A percentile compares a stretch with the other conserved stretches of the same genome.
Conservation (phyloP, 2,113 vertebrate genomes). For the Calyptomena viridis region DNA sequence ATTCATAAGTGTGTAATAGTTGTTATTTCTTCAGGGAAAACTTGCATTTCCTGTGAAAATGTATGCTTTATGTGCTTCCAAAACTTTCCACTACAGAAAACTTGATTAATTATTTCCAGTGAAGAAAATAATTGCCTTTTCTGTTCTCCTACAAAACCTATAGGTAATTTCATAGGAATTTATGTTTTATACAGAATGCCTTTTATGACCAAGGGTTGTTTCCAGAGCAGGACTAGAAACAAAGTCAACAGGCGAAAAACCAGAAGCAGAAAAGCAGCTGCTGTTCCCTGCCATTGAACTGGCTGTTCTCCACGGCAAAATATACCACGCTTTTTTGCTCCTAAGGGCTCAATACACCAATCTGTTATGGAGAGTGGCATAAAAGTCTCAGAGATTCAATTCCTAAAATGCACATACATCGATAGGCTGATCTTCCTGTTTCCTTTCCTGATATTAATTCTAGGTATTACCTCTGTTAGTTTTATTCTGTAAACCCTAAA, state of each 20-base stretch:
- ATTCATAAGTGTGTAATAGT: not conserved
- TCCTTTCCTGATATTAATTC: not conserved
- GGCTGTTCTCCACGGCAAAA: not conserved
- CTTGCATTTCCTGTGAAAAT: not conserved
- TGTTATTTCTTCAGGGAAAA: not conserved
- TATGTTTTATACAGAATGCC: not conserved
- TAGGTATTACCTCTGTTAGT: not conserved
- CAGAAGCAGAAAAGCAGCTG: not conserved
- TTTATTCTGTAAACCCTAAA: not conserved
- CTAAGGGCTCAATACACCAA: not conserved
- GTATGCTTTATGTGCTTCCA: not conserved
- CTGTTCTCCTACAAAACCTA: not conserved
- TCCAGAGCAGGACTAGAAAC: not conserved
- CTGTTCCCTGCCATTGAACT: not conserved
- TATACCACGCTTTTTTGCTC: not conserved
- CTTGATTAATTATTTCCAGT: conserved; percentile 22
- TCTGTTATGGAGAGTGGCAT: not conserved
- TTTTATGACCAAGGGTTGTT: not conserved
- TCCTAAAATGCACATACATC: not conserved
- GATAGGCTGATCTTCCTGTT: not conserved
- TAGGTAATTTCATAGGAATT: not conserved
- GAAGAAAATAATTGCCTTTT: conserved; percentile 7
- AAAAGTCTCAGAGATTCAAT: not conserved
- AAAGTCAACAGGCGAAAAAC: not conserved
- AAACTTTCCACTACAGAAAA: not conserved